A percentile compares a stretch with the other conserved stretches of the same genome.
Conservation (phyloP, 2,888 invertebrate genomes). For the Lobophora halterata region DNA sequence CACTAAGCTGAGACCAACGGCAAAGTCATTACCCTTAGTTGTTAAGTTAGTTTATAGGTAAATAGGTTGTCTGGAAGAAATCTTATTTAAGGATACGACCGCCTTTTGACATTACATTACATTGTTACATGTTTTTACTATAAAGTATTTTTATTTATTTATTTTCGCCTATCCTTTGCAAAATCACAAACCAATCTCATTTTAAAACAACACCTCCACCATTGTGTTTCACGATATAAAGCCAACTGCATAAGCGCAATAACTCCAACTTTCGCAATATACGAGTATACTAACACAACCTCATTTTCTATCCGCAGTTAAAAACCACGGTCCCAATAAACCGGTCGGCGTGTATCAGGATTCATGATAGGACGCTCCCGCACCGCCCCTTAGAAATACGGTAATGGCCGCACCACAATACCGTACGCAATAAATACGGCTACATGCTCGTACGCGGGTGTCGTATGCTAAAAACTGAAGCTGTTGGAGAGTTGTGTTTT, state of each 20-base stretch:
- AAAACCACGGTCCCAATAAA: slow-evolving; percentile 53
- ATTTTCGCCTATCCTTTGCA: no score
- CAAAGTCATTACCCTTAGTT: no score
- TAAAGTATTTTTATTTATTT: no score
- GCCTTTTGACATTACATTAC: no score
- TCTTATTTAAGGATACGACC: no score
- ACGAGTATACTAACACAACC: slow-evolving; percentile 30
- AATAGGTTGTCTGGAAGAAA: no score
- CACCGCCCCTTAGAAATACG: slow-evolving; percentile 74
- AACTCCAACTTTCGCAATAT: slow-evolving; percentile 25
- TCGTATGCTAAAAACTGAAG: slow-evolving; percentile 21
- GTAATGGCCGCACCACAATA: slow-evolving; percentile 77
- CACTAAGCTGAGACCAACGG: no score
- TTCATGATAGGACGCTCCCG: slow-evolving; percentile 73
- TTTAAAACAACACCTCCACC: no score
- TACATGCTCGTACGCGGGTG: slow-evolving; percentile 59
- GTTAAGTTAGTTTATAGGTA: no score
- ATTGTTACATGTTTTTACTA: no score
- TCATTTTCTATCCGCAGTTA: slow-evolving; percentile 39
- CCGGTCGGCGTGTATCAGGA: slow-evolving; percentile 73
- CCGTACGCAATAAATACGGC: slow-evolving; percentile 77
- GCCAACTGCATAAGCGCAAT: slow-evolving; percentile 15
- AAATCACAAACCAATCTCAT: no score
- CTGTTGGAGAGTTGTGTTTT: slow-evolving; percentile 1
- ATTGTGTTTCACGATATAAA: no score